phyloP scores from a whole-genome alignment of 2,888 invertebrate species.

The Melitaea athalia region DNA sequence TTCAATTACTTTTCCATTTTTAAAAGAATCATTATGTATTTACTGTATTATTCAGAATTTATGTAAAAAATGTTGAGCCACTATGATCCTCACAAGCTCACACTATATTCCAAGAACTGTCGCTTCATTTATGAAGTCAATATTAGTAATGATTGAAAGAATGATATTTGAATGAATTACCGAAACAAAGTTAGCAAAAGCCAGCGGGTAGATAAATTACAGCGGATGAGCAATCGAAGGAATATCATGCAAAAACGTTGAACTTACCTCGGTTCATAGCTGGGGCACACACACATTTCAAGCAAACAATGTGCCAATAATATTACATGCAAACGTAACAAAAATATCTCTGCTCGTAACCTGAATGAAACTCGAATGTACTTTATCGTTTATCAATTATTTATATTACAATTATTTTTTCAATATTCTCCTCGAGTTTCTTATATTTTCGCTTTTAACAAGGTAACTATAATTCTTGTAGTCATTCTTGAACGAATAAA shows the following conservation, averaged over 20 bases:
- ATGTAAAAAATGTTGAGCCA: too few species aligned
- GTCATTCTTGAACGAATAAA: constrained; percentile 35
- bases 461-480: constrained; percentile 54
- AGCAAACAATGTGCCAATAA: constrained; percentile 53
- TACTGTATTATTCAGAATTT: too few species aligned
- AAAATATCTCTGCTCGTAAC: constrained; percentile 72
- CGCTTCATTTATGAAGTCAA: background rate
- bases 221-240: constrained; percentile 25
- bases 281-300: constrained; percentile 48
- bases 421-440: constrained; percentile 19
- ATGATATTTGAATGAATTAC: background rate
- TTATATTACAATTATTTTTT: constrained; percentile 38
- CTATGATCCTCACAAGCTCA: background rate
- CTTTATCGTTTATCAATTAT: constrained; percentile 49
- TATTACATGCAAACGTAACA: constrained; percentile 55
- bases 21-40: too few species aligned
- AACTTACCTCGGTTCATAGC: constrained; percentile 40
- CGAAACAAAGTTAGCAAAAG: constrained; percentile 6
- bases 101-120: background rate
- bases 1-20: too few species aligned
- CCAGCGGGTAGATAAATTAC: constrained; percentile 13
- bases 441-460: constrained; percentile 49
- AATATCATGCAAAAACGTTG: constrained; percentile 41
- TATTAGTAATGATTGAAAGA: constrained; percentile 1
- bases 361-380: constrained; percentile 45